phyloP scores from a whole-genome alignment of 2,888 invertebrate species.

The Chloromyia formosa region DNA sequence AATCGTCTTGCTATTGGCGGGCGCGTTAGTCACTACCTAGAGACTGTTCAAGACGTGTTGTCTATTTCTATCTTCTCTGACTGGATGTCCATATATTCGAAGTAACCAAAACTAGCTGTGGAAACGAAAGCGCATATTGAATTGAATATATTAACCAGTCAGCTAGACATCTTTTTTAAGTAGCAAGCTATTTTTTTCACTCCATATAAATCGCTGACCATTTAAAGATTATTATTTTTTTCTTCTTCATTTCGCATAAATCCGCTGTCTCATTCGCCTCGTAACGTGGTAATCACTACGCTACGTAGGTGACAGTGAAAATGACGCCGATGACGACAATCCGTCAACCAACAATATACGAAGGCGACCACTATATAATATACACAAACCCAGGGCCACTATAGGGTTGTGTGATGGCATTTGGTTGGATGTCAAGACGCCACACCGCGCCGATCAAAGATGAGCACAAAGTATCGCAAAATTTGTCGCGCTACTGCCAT shows the following conservation, averaged over 20 bases:
- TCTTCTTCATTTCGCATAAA: neutral
- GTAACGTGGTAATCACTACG: too few species aligned
- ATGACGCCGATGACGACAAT: conserved; percentile 22
- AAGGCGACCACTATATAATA: neutral
- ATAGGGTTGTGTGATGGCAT: too few species aligned
- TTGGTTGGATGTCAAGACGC: too few species aligned
- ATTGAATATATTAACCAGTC: conserved; percentile 7
- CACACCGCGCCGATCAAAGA: neutral
- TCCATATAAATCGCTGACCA: conserved; percentile 37
- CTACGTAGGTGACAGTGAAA: conserved; percentile 40
- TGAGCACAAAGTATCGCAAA: conserved; percentile 16
- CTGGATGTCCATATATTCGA: too few species aligned
- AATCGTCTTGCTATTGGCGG: too few species aligned
- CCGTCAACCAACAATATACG: neutral
- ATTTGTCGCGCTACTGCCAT: conserved; percentile 1
- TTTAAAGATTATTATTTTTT: conserved; percentile 28
- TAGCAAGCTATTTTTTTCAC: conserved; percentile 24
- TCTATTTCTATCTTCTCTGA: too few species aligned
- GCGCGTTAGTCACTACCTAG: too few species aligned
- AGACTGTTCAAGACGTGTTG: too few species aligned
- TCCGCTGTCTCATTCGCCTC: conserved; percentile 4
- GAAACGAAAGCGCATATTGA: neutral
- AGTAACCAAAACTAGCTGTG: neutral
- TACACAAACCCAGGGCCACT: too few species aligned
- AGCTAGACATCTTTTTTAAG: conserved; percentile 35